Conservation (phyloP, 1,140 invertebrate species). For the Caerostris extrusa region DNA sequence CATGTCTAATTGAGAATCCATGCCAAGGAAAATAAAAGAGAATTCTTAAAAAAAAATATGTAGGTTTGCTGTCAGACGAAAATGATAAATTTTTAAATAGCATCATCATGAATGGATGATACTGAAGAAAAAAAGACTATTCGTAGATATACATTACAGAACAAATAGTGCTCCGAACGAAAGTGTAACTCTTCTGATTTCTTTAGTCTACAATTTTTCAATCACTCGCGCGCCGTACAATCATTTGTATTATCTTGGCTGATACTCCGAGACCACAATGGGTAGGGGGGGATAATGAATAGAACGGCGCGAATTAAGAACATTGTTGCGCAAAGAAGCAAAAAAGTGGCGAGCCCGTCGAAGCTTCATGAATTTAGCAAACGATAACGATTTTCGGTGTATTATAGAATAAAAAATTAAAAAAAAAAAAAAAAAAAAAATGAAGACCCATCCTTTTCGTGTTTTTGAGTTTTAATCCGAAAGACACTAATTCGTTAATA, state of each 20-base stretch:
- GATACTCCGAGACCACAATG: background rate
- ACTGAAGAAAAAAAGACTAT: background rate
- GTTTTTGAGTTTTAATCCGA: background rate
- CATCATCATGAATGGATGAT: conserved; percentile 3
- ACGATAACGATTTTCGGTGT: background rate
- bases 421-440: background rate
- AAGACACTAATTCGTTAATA: background rate
- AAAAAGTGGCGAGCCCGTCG: background rate
- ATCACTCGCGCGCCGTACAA: background rate
- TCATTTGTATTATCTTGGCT: background rate
- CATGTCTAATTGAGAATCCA: background rate
- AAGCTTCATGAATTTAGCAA: background rate
- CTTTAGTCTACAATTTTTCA: background rate
- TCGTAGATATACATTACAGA: background rate
- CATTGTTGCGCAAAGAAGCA: background rate
- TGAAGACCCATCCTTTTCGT: background rate
- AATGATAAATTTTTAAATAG: conserved; percentile 58
- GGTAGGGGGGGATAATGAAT: too few relatives aligned
- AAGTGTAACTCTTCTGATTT: background rate
- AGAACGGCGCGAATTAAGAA: background rate
- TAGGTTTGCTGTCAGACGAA: conserved; percentile 14
- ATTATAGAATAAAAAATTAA: background rate
- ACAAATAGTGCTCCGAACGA: conserved; percentile 8
- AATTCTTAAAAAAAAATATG: background rate
- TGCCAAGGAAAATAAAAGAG: background rate